Evolutionary conservation across 1,140 invertebrate genomes (phyloP).

Genomic region (Plectrocnemia conspersa): DNA sequence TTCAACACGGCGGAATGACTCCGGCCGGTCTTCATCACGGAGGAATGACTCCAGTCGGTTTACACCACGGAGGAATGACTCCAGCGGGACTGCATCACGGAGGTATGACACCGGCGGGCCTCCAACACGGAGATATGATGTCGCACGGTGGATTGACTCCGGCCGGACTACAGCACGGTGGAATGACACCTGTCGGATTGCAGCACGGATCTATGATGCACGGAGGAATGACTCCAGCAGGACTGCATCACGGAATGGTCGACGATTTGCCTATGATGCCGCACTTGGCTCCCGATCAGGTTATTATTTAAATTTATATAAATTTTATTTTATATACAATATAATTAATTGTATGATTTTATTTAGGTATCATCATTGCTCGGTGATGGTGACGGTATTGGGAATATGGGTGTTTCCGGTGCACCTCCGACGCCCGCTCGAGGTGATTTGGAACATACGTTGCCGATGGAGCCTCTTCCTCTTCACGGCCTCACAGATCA

Average conservation of each 20-base stretch:
- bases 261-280: constrained; percentile 52
- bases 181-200: constrained; percentile 42
- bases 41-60: constrained; percentile 47
- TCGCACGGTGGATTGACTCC: constrained; percentile 45
- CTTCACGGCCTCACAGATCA: constrained; percentile 39
- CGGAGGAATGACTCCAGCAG: constrained; percentile 48
- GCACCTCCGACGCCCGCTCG: constrained; percentile 27
- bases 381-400: constrained; percentile 28
- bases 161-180: constrained; percentile 40
- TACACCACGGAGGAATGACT: constrained; percentile 42
- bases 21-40: constrained; percentile 41
- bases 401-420: constrained; percentile 22
- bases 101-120: constrained; percentile 38
- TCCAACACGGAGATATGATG: constrained; percentile 41
- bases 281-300: constrained; percentile 48
- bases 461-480: constrained; percentile 42
- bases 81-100: constrained; percentile 39
- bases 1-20: constrained; percentile 38
- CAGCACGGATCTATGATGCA: constrained; percentile 42
- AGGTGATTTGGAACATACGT: constrained; percentile 39
- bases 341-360: constrained; percentile 5
- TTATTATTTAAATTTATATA: constrained; percentile 17
- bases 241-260: constrained; percentile 44
- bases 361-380: constrained; percentile 32
- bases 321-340: neutral